Evolutionary conservation across 2,797 vertebrate species (phyloP).

Genomic region (Myotis myotis): DNA sequence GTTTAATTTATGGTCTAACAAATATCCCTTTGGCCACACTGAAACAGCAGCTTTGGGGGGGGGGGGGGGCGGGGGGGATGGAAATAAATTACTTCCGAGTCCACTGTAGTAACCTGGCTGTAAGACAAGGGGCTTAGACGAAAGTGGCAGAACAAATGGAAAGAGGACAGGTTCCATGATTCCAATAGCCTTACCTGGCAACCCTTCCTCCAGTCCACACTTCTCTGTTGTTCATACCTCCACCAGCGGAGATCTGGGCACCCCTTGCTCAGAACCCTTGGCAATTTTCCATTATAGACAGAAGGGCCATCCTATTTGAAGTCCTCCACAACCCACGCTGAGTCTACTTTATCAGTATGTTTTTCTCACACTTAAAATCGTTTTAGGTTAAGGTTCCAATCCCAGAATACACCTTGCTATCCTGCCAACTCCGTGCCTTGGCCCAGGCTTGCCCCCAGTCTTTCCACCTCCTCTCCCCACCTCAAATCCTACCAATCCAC

Average conservation of each 20-base stretch:
- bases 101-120: not conserved
- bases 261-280: not conserved
- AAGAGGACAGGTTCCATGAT: not conserved
- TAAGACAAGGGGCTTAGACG: not conserved
- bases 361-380: not conserved
- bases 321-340: not conserved
- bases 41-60: not conserved
- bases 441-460: not conserved
- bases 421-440: not conserved
- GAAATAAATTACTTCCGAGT: not conserved
- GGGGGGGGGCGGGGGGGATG: not conserved
- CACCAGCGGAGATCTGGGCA: not conserved
- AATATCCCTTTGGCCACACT: not conserved
- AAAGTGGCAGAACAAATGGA: not conserved
- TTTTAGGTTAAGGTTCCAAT: not conserved
- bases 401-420: not conserved
- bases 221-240: not conserved
- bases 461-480: not conserved
- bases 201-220: not conserved
- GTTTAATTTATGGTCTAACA: conserved; percentile 9
- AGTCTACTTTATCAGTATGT: not conserved
- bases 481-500: not conserved
- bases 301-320: not conserved
- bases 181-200: not conserved
- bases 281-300: not conserved